Evolutionary conservation across 2,888 invertebrate genomes (phyloP).

Genomic region (Shargacucullia verbasci): DNA sequence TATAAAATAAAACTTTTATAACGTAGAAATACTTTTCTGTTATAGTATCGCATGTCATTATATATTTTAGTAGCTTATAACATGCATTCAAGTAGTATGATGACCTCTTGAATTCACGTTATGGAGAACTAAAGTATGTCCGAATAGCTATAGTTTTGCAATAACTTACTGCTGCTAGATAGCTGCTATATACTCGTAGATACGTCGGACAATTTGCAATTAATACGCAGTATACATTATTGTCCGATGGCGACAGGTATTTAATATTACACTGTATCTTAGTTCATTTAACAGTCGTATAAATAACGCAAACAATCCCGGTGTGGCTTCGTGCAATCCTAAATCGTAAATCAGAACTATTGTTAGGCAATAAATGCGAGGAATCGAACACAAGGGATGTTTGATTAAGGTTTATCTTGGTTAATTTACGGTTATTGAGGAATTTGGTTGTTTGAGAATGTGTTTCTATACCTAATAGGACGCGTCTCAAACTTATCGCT

Average conservation of each 20-base stretch:
- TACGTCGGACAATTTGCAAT: background rate
- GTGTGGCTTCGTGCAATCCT: conserved; percentile 71
- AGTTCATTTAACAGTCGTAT: conserved; percentile 66
- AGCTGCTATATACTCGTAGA: no score
- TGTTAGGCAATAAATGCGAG: conserved; percentile 85
- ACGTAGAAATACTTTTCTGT: conserved; percentile 1
- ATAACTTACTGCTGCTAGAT: no score
- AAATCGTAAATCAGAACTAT: conserved; percentile 87
- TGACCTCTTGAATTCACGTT: conserved; percentile 2
- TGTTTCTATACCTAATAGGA: conserved; percentile 32
- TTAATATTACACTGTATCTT: conserved; percentile 50
- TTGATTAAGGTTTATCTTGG: conserved; percentile 87
- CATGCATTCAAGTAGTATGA: conserved; percentile 16
- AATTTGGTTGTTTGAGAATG: conserved; percentile 52
- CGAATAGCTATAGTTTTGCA: conserved; percentile 1
- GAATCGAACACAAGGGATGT: conserved; percentile 86
- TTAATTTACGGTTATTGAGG: conserved; percentile 84
- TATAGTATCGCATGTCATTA: conserved; percentile 3
- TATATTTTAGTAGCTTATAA: conserved; percentile 13
- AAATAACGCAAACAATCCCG: conserved; percentile 79
- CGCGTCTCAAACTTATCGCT: conserved; percentile 13
- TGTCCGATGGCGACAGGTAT: conserved; percentile 9
- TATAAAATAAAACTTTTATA: conserved; percentile 2
- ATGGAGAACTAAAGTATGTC: no score
- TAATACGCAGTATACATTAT: background rate